These are phyloP conservation scores for Littorina saxatilis DNA, from an alignment of 1,140 invertebrate genomes.

Conservation along the genomic window DNA sequence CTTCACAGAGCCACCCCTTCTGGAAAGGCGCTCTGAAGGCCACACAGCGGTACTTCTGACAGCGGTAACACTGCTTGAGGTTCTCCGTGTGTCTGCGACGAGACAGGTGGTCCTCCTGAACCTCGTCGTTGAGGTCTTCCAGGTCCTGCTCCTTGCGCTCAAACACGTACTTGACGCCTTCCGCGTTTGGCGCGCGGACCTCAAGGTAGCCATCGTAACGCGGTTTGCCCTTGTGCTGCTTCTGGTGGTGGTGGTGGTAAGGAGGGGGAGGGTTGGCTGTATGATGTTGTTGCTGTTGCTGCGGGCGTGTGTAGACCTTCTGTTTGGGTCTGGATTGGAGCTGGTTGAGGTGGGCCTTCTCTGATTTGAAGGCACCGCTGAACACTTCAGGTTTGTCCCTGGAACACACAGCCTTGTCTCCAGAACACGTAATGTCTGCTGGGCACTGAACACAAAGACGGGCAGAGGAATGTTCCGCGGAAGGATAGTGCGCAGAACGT, in stretches of 20 bases:
- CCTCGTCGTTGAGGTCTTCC: neutral
- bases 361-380: neutral
- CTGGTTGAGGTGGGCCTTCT: neutral
- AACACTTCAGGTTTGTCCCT: neutral
- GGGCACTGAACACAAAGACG: no score
- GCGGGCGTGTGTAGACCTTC: neutral
- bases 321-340: neutral
- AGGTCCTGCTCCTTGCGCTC: neutral
- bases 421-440: no score
- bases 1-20: conserved; percentile 27
- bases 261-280: no score
- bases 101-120: neutral
- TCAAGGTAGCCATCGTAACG: conserved; percentile 17
- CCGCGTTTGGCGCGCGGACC: neutral
- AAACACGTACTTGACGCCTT: conserved; percentile 16
- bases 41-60: neutral
- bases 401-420: neutral
- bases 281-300: neutral
- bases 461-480: neutral
- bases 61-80: conserved; percentile 3
- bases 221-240: no score
- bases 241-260: no score
- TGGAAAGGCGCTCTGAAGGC: conserved; percentile 20
- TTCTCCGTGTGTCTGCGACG: neutral
- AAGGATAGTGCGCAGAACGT: no score